These are phyloP conservation scores for Syngnathus floridae DNA, from an alignment of 2,113 vertebrate species.

Conservation along the genomic window DNA sequence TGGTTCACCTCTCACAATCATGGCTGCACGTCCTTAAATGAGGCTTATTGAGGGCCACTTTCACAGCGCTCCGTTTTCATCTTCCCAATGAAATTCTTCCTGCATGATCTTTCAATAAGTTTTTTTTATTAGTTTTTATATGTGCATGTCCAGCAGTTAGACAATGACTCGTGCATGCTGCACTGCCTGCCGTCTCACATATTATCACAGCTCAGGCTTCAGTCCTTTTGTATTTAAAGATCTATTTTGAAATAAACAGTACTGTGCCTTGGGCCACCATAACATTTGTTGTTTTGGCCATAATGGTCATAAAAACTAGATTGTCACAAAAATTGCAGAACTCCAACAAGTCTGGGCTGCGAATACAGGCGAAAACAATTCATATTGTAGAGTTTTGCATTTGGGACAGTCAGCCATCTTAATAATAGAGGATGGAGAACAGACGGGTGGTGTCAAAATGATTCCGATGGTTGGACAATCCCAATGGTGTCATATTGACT, in stretches of 20 bases:
- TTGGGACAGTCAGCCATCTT: background rate
- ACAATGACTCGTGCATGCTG: conserved; percentile 14
- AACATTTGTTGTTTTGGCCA: background rate
- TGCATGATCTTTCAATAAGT: conserved; percentile 26
- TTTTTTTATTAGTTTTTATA: background rate
- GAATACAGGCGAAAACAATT: background rate
- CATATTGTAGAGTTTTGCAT: background rate
- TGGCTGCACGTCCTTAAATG: conserved; percentile 33
- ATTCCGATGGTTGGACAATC: background rate
- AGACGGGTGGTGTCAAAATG: background rate
- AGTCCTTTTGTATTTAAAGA: background rate
- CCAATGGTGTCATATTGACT: background rate
- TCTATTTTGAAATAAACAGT: background rate
- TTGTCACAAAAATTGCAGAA: background rate
- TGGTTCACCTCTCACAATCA: conserved; percentile 21
- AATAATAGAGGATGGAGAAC: background rate
- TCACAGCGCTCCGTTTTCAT: conserved; percentile 19
- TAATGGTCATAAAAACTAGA: background rate
- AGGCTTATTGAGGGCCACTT: conserved; percentile 32
- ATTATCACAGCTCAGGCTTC: conserved; percentile 6
- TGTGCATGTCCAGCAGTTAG: background rate
- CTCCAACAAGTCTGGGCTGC: background rate
- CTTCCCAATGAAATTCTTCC: conserved; percentile 37
- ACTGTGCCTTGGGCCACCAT: background rate
- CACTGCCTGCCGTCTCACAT: conserved; percentile 20